phyloP scores from a whole-genome alignment of 2,888 invertebrate species.

The Spicauda simplicius region DNA sequence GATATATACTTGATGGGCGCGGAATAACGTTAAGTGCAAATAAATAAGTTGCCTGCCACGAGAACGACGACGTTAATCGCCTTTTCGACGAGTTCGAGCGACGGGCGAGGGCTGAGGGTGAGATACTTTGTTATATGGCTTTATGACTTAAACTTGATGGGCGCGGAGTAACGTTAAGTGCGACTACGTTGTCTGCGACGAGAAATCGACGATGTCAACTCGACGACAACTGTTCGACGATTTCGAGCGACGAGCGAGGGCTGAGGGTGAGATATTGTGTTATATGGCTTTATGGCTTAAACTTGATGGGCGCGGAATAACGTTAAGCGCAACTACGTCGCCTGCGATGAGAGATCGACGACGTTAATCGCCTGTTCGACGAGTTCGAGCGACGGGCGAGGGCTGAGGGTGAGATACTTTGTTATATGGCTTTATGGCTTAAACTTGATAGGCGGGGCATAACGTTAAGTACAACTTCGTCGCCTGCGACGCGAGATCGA shows the following conservation, averaged over 20 bases:
- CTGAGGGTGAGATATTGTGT: too few species aligned
- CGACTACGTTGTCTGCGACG: too few species aligned
- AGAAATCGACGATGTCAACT: background rate
- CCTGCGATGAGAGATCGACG: slow-evolving; percentile 96
- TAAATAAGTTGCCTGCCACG: too few species aligned
- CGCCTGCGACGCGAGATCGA: slow-evolving; percentile 96
- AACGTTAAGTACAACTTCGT: slow-evolving; percentile 96
- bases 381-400: slow-evolving; percentile 95
- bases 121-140: too few species aligned
- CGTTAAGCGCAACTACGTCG: slow-evolving; percentile 96
- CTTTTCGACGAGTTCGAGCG: background rate
- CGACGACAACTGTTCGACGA: background rate
- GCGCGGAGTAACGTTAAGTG: too few species aligned
- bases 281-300: too few species aligned
- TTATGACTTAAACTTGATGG: too few species aligned
- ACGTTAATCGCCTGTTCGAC: slow-evolving; percentile 96
- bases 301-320: slow-evolving; percentile 98
- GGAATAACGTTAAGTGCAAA: too few species aligned
- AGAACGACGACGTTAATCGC: background rate
- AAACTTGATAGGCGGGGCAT: slow-evolving; percentile 98
- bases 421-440: background rate
- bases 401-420: slow-evolving; percentile 87
- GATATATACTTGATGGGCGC: too few species aligned
- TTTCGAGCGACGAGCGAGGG: too few species aligned
- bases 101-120: too few species aligned